Conservation (phyloP, 2,113 vertebrate species). For the chimpanzee (Pan troglodytes) region DNA sequence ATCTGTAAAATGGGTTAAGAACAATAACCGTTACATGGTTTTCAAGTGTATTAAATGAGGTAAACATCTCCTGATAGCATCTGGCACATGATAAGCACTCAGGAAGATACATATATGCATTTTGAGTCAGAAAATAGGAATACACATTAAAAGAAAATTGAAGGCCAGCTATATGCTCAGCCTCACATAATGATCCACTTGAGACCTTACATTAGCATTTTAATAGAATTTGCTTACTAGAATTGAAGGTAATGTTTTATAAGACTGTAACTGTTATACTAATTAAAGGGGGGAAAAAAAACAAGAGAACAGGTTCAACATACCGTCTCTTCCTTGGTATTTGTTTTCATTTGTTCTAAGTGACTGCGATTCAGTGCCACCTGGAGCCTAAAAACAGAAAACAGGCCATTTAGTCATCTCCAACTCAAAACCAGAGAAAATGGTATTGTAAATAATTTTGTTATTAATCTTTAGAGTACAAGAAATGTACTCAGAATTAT, state of each 20-base stretch:
- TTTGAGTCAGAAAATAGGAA: not conserved
- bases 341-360: constrained; percentile 84
- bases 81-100: not conserved
- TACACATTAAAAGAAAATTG: not conserved
- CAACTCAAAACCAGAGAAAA: constrained; percentile 46
- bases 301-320: constrained; percentile 48
- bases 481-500: not conserved
- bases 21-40: not conserved
- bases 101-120: not conserved
- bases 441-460: constrained; percentile 13
- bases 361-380: constrained; percentile 80
- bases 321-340: constrained; percentile 86
- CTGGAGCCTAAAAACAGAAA: constrained; percentile 81
- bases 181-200: not conserved
- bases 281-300: not conserved
- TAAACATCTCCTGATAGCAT: not conserved
- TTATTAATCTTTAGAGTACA: constrained; percentile 31
- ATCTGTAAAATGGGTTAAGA: not conserved
- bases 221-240: constrained; percentile 18
- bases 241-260: constrained; percentile 8
- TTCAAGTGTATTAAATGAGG: not conserved
- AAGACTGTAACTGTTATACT: constrained; percentile 30
- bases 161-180: not conserved
- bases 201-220: not conserved
- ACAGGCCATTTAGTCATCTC: constrained; percentile 58